Base-by-base conservation (phyloP, 2,113 vertebrate genomes). In the Reinhardtius hippoglossoides region DNA sequence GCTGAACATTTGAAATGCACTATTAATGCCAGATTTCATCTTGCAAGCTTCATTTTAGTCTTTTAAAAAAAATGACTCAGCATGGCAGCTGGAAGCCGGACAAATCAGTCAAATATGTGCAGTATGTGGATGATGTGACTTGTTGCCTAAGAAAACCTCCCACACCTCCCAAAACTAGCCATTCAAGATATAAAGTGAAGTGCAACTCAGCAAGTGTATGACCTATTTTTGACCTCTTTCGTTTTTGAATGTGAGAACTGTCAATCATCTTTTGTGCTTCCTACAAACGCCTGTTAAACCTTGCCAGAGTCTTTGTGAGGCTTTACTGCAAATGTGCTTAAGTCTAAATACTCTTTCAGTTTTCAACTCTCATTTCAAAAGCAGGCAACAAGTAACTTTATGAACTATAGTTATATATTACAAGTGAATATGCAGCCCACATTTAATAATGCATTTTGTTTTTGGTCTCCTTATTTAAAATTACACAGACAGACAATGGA, bases 41-140 rank as follows among this genome's bases (percentile, higher is more conserved):
- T 24, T 42, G 8, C 20, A n/a, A 42, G 8, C 6, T 74, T 15
- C 18, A 10, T 63, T 52, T 56, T n/a, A 42, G 2, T 18, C 1
- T n/a, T n/a, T n/a, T n/a, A n/a, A n/a, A 66, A 55, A 56, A 35
- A 37, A 5, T 31, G 73, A 76, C 63, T 64, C 63, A 76, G 50
- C 67, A 46, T 2, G 3, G 37, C n/a, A 44, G 40, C 62, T 75
- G 67, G 37, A 57, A 21, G 42, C 9, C 35, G 0, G 13, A 72
- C 18, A 58, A 63, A 71, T 75, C 26, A 35, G 27, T 0, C 18
- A 76, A 64, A 27, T 80, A 72, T 76, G 62, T 0, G 1, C 14
- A 59, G 58, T 7, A 84, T 63, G 71, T 71, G 27, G 57, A 59
- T 58, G 76, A 35, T 59, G 35, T 37, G 60, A 60, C 13, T 13